Conservation (phyloP, 2,113 vertebrate genomes). For the Toxotes jaculatrix region DNA sequence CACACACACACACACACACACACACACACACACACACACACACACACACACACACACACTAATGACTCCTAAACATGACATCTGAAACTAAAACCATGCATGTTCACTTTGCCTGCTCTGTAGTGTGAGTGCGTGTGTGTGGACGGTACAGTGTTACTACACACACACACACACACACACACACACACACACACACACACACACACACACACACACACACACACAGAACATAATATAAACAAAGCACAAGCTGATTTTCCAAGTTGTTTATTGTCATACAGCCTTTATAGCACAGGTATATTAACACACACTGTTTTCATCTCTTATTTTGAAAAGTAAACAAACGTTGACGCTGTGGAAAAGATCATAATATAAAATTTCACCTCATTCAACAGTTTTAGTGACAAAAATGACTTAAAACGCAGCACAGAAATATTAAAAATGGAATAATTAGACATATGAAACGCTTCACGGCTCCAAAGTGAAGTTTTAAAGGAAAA, state of each 20-base stretch:
- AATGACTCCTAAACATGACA: conserved; percentile 1
- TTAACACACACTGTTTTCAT: background rate
- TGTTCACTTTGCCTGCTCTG: background rate
- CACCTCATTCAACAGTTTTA: background rate
- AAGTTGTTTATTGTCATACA: conserved; percentile 43
- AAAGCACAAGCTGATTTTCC: conserved; percentile 2
- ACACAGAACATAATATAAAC: background rate
- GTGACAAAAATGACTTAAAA: background rate
- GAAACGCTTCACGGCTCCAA: background rate
- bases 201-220: too few species aligned
- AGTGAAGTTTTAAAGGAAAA: background rate
- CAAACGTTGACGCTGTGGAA: background rate
- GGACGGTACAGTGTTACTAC: too few species aligned
- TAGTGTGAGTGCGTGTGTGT: background rate
- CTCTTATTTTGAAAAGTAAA: conserved; percentile 36
- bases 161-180: too few species aligned
- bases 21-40: conserved; percentile 21
- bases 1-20: too few species aligned
- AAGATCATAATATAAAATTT: background rate
- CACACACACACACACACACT: too few species aligned
- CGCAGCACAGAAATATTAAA: background rate
- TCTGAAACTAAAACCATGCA: conserved; percentile 1
- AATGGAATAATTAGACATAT: background rate
- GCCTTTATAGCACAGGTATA: background rate
- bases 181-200: too few species aligned